These are phyloP conservation scores for Bufo gargarizans DNA, from an alignment of 2,113 vertebrate genomes.

Conservation along the genomic window DNA sequence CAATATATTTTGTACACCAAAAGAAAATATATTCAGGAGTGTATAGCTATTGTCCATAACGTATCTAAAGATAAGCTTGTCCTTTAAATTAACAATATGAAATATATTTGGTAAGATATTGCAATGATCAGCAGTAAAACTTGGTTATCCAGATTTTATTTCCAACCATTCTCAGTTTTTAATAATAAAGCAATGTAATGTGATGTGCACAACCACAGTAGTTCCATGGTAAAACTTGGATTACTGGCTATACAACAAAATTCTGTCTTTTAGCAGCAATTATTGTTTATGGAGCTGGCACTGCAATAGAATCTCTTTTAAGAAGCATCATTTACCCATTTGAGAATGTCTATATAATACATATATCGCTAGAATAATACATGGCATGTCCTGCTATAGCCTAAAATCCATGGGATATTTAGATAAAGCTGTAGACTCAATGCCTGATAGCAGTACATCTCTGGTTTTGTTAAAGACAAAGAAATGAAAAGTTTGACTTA, in stretches of 20 bases:
- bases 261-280: slow-evolving; percentile 3
- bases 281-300: background rate
- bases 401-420: slow-evolving; percentile 40
- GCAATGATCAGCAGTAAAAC: background rate
- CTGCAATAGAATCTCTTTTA: background rate
- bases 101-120: background rate
- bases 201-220: background rate
- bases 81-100: background rate
- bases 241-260: background rate
- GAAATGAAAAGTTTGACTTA: slow-evolving; percentile 29
- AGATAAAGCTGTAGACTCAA: slow-evolving; percentile 30
- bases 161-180: background rate
- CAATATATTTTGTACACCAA: background rate
- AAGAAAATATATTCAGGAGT: background rate
- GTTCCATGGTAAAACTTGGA: background rate
- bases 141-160: background rate
- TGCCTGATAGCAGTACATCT: slow-evolving; percentile 22
- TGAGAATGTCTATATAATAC: background rate
- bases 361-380: slow-evolving; percentile 22
- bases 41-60: background rate
- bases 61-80: background rate
- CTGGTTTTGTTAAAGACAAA: slow-evolving; percentile 2
- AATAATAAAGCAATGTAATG: background rate
- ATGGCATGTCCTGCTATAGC: slow-evolving; percentile 6
- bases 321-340: slow-evolving; percentile 31